Percentiles rank a stretch among this genome's conserved stretches.
Conservation (phyloP, 2,797 vertebrate genomes). For the Carapus acus region DNA sequence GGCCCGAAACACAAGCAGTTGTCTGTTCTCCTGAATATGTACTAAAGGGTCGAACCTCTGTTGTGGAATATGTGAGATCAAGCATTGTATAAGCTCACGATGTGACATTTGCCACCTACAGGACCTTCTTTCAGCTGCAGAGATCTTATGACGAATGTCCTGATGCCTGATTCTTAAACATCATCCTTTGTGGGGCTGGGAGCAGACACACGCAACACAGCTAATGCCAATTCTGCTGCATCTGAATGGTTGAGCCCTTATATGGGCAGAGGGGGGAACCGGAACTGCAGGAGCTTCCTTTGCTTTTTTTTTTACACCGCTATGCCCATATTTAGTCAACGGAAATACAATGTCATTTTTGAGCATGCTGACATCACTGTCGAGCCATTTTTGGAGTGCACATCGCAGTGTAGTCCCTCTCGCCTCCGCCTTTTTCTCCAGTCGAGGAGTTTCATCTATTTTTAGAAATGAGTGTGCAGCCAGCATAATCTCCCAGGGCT, state of each 20-base stretch:
- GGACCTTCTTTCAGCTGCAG: no score
- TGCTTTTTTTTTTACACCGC: conserved; percentile 1
- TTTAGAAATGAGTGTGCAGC: conserved; percentile 58
- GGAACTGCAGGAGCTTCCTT: conserved; percentile 68
- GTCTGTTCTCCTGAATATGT: no score
- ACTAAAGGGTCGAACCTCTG: no score
- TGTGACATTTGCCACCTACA: no score
- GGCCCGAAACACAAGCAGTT: no score
- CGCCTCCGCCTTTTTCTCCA: conserved; percentile 27
- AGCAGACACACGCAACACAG: conserved; percentile 12
- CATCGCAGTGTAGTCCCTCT: conserved; percentile 21
- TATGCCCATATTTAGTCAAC: conserved; percentile 54
- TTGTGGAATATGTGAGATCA: no score
- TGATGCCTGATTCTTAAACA: not conserved
- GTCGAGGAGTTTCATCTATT: conserved; percentile 66
- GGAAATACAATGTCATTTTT: conserved; percentile 51
- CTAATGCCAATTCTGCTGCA: conserved; percentile 26
- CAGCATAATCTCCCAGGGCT: conserved; percentile 58
- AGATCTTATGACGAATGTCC: not conserved
- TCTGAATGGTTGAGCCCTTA: conserved; percentile 44
- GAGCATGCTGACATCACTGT: conserved; percentile 58
- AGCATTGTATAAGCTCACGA: no score
- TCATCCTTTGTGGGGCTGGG: not conserved
- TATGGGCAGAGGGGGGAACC: conserved; percentile 56
- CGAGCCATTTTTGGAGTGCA: conserved; percentile 63